phyloP scores from a whole-genome alignment of 2,113 vertebrate species.

The Crotalus helleri region DNA sequence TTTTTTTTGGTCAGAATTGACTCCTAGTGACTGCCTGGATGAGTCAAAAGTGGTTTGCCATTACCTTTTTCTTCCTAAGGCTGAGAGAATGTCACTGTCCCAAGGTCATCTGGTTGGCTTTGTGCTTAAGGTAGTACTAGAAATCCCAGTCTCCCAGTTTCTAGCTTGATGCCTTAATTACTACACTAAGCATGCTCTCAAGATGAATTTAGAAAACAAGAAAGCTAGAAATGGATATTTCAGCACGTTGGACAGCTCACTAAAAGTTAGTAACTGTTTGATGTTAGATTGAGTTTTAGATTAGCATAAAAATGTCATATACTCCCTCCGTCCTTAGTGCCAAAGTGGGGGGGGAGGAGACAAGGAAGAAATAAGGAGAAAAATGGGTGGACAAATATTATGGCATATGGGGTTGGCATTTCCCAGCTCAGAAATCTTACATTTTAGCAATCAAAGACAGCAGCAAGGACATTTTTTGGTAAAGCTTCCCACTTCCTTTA shows the following conservation, averaged over 20 bases:
- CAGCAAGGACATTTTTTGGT: neutral
- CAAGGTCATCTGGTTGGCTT: neutral
- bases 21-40: neutral
- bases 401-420: neutral
- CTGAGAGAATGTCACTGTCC: neutral
- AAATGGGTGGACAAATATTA: neutral
- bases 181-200: neutral
- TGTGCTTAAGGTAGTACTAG: neutral
- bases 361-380: neutral
- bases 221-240: neutral
- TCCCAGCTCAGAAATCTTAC: neutral
- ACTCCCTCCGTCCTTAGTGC: neutral
- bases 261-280: neutral
- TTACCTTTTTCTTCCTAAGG: neutral
- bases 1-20: neutral
- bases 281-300: neutral
- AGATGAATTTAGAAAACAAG: neutral
- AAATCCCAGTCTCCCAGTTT: neutral
- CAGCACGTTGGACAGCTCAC: neutral
- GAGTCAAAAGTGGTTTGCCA: neutral
- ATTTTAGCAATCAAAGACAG: neutral
- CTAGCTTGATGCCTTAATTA: neutral
- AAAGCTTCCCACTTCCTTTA: neutral
- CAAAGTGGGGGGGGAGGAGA: neutral
- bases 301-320: neutral